A percentile compares a stretch with the other conserved stretches of the same genome.
Conservation (phyloP, 2,888 invertebrate genomes). For the Apocheima hispidaria region DNA sequence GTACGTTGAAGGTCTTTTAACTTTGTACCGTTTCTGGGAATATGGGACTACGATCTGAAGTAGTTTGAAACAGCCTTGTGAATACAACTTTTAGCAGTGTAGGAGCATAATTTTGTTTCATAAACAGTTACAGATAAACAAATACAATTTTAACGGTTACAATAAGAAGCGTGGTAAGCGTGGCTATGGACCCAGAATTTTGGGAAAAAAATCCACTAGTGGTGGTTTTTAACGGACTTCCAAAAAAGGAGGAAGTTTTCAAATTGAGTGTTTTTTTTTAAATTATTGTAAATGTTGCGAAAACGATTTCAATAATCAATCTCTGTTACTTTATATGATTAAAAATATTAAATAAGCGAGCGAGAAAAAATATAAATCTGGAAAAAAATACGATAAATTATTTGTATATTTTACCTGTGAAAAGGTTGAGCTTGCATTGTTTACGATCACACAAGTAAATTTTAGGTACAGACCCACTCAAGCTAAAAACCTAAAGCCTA, state of each 20-base stretch:
- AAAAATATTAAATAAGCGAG: too few relatives aligned
- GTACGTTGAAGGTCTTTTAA: conserved; percentile 23
- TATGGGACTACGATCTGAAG: conserved; percentile 22
- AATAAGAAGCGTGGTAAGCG: too few relatives aligned
- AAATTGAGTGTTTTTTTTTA: too few relatives aligned
- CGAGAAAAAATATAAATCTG: too few relatives aligned
- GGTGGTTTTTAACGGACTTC: too few relatives aligned
- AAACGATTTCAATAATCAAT: too few relatives aligned
- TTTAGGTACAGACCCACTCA: conserved; percentile 22
- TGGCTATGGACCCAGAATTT: too few relatives aligned
- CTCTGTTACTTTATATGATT: too few relatives aligned
- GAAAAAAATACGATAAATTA: background rate
- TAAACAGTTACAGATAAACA: too few relatives aligned
- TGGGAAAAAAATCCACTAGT: too few relatives aligned
- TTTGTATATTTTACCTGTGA: background rate
- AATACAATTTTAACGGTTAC: background rate
- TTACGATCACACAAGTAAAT: conserved; percentile 23
- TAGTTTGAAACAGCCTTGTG: conserved; percentile 7
- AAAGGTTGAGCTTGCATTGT: conserved; percentile 9
- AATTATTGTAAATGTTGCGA: too few relatives aligned
- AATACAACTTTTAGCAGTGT: conserved; percentile 1
- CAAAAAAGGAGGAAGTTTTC: too few relatives aligned
- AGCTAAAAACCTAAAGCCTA: conserved; percentile 30
- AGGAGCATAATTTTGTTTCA: background rate
- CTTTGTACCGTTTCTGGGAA: conserved; percentile 20